phyloP scores from a whole-genome alignment of 2,113 vertebrate genomes.

The Pluvialis apricaria region DNA sequence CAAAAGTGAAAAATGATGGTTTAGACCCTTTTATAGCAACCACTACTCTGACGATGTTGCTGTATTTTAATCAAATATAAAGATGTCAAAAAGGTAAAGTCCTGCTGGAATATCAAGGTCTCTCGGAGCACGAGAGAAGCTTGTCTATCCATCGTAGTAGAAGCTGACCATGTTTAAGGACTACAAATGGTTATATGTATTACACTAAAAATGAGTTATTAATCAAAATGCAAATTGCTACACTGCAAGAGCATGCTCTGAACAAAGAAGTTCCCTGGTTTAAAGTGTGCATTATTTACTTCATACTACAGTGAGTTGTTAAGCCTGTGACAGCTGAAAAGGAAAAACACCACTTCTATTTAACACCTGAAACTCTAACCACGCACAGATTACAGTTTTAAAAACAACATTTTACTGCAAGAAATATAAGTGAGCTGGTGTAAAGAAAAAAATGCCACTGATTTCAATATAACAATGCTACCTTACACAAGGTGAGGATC shows the following conservation, averaged over 20 bases:
- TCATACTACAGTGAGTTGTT: constrained; percentile 25
- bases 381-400: not conserved
- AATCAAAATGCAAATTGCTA: constrained; percentile 61
- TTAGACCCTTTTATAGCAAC: not conserved
- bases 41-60: not conserved
- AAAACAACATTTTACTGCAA: constrained; percentile 47
- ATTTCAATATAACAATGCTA: not conserved
- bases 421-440: not conserved
- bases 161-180: not conserved
- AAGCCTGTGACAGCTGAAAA: constrained; percentile 55
- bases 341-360: constrained; percentile 13
- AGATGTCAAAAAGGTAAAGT: constrained; percentile 35
- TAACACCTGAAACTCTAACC: constrained; percentile 50
- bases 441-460: not conserved
- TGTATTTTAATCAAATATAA: not conserved
- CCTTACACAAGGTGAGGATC: not conserved
- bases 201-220: constrained; percentile 22
- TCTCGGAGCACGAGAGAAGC: not conserved
- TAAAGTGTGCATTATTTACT: constrained; percentile 35
- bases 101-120: not conserved
- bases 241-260: not conserved
- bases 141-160: not conserved
- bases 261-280: constrained; percentile 19
- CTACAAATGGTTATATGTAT: not conserved
- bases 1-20: not conserved